phyloP scores from a whole-genome alignment of 2,888 invertebrate genomes.

The Herminia tarsipennalis region DNA sequence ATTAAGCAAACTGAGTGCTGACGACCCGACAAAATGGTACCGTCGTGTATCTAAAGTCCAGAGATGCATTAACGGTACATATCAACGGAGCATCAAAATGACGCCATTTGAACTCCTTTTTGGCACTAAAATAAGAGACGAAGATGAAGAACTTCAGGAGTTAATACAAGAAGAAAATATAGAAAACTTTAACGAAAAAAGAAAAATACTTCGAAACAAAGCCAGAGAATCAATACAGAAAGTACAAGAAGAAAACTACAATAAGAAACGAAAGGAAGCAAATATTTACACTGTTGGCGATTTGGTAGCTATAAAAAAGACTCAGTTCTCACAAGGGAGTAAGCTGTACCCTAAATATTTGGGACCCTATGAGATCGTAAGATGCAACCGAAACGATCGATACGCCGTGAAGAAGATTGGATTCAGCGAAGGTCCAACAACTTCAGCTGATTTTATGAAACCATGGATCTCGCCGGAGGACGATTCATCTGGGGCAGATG shows the following conservation, averaged over 20 bases:
- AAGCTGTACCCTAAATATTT: neutral
- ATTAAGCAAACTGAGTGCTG: conserved; percentile 5
- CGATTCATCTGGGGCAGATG: neutral
- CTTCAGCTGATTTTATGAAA: neutral
- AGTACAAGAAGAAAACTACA: no score
- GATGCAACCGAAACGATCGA: neutral
- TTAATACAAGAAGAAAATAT: neutral
- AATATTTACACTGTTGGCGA: no score
- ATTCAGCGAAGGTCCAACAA: neutral
- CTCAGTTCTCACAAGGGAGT: neutral
- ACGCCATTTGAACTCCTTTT: no score
- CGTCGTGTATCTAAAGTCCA: neutral
- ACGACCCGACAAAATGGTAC: neutral
- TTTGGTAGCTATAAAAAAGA: no score
- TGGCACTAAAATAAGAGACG: no score
- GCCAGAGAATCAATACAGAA: no score
- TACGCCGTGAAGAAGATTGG: neutral
- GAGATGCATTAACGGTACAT: neutral
- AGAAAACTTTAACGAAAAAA: neutral
- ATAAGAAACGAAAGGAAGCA: no score
- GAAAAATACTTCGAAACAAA: no score
- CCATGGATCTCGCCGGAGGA: neutral
- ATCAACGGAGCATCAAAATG: no score
- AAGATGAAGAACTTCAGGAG: neutral
- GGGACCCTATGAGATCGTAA: neutral